Evolutionary conservation across 2,888 invertebrate genomes (phyloP), one percentile per base, ranked within the genome.

Genomic region (Aphelenchoides bicaudatus): DNA sequence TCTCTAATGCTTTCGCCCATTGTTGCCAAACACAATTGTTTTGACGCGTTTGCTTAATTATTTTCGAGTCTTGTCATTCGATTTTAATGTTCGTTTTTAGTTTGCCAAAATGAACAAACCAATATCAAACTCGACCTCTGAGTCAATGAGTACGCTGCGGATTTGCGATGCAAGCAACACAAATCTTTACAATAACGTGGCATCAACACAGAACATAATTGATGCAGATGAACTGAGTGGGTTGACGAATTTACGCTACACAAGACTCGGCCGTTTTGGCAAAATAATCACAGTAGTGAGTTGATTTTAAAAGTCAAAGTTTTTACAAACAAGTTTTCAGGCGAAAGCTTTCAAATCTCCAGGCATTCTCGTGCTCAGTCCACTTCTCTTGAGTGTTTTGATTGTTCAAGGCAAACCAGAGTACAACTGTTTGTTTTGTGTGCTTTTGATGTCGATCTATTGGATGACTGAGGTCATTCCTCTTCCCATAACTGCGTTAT

Each of bases 381-480:
- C 77, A 75, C 56, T 71, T 68, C 4, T 77, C 61, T 48, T 74
- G 73, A 46, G 72, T 77, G 10, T 61, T 63, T 23, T 60, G 75
- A n/a, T 70, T 75, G 63, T 71, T 71, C 5, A 57, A 67, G 43
- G 13, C 13, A 34, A 16, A 13, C 13, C 13, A 34, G 34, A 34
- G 34, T 16, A 13, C 34, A 34, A 13, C 16, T 73, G 72, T 52
- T 68, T 65, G 3, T 72, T 59, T 43, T 70, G 70, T 34, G 73
- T 73, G 13, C 59, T 61, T 19, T 58, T 74, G 13, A 70, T 75
- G 61, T 71, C 68, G 5, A 47, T 65, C 31, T 78, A 74, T 50
- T 77, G 77, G 77, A 74, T 74, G 66, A 61, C 56, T 27, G 77
- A 78, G 59, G 73, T 70, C 46, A 67, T 78, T 63, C 78, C 78